Evolutionary conservation across 53 echinoderm and acorn worm genomes (phyloP).

Genomic region (Glandiceps talaboti): DNA sequence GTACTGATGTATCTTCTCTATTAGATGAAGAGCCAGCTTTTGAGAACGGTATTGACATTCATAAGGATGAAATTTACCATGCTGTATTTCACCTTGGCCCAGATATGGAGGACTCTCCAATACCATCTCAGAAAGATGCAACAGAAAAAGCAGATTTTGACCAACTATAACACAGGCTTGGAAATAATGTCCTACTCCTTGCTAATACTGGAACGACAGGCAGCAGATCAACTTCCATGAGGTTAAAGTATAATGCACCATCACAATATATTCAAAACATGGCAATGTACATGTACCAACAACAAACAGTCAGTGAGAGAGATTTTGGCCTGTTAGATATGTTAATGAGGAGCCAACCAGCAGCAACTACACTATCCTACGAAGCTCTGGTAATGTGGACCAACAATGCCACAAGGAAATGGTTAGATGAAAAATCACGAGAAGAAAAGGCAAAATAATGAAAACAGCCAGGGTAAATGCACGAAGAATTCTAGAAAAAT

Average conservation of each 20-base stretch:
- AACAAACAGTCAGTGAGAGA: background rate
- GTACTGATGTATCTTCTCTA: background rate
- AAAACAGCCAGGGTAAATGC: background rate
- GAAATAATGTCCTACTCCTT: background rate
- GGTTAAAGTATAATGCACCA: background rate
- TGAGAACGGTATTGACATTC: background rate
- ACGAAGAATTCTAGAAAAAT: background rate
- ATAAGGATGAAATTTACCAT: background rate
- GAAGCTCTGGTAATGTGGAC: background rate
- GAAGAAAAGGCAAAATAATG: background rate
- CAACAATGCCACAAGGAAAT: background rate
- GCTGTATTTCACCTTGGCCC: background rate
- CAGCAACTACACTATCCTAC: background rate
- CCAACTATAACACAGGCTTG: too few species aligned
- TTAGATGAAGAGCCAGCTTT: background rate
- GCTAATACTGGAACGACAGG: background rate
- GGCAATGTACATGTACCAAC: background rate
- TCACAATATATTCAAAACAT: background rate
- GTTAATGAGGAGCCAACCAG: background rate
- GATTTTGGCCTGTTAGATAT: background rate
- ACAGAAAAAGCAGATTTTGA: too few species aligned
- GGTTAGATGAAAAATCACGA: background rate
- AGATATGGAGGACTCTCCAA: too few species aligned
- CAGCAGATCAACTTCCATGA: background rate
- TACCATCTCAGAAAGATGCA: background rate